Conservation (phyloP, 1,140 invertebrate genomes). For the Tribolium castaneum region DNA sequence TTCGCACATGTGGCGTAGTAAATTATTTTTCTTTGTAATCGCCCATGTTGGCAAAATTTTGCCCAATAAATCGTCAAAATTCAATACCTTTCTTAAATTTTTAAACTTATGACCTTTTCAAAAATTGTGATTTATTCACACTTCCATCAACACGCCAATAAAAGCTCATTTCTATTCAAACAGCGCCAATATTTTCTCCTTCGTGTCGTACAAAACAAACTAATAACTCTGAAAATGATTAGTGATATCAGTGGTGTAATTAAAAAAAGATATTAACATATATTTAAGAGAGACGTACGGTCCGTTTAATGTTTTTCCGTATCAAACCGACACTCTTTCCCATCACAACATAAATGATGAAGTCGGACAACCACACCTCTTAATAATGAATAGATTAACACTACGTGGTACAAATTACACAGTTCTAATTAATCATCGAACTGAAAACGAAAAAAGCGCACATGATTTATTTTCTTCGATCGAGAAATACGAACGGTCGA, state of each 20-base stretch:
- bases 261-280: neutral
- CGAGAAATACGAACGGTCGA: neutral
- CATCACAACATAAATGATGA: conserved; percentile 3
- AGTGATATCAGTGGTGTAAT: neutral
- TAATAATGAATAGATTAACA: conserved; percentile 22
- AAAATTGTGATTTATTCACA: neutral
- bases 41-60: no score
- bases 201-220: neutral
- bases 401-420: conserved; percentile 30
- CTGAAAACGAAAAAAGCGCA: conserved; percentile 4
- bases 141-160: neutral
- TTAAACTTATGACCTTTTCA: neutral
- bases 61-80: no score
- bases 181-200: neutral
- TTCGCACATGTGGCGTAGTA: neutral
- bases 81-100: no score
- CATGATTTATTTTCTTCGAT: conserved; percentile 17
- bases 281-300: neutral
- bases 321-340: neutral
- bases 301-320: neutral
- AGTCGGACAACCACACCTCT: conserved; percentile 17
- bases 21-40: no score
- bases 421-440: conserved; percentile 19
- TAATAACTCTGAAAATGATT: neutral
- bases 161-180: neutral